These are phyloP conservation scores for Caenorhabditis doughertyi DNA, from an alignment of 2,888 invertebrate species.

Conservation along the genomic window DNA sequence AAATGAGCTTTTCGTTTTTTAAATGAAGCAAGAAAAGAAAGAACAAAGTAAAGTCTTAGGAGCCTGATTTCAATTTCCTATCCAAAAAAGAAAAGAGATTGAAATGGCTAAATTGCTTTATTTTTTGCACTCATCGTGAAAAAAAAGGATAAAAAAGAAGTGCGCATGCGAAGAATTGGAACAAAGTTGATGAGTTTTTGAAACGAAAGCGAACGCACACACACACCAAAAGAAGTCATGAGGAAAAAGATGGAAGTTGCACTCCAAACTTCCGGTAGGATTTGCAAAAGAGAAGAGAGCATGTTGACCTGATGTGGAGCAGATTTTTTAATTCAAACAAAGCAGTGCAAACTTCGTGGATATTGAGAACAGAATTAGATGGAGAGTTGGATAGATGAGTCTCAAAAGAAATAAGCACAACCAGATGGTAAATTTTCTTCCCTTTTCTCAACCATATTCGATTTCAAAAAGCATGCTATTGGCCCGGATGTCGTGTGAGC, in stretches of 20 bases:
- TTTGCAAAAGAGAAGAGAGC: slow-evolving; percentile 28
- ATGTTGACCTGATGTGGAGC: slow-evolving; percentile 14
- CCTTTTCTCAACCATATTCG: slow-evolving; percentile 64
- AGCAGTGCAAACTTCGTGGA: slow-evolving; percentile 47
- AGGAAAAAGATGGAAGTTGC: neutral
- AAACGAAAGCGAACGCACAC: slow-evolving; percentile 7
- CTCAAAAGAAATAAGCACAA: slow-evolving; percentile 24
- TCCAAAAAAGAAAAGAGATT: slow-evolving; percentile 6
- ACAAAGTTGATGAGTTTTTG: slow-evolving; percentile 10
- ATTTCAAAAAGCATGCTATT: slow-evolving; percentile 56
- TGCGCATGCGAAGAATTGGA: slow-evolving; percentile 1
- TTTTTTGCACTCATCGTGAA: slow-evolving; percentile 1
- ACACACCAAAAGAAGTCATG: slow-evolving; percentile 12
- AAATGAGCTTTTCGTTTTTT: neutral
- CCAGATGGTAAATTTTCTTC: slow-evolving; percentile 41
- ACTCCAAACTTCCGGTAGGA: slow-evolving; percentile 25
- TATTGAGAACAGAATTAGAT: slow-evolving; percentile 29
- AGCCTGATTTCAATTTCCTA: slow-evolving; percentile 23
- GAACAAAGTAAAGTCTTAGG: neutral
- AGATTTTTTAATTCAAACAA: slow-evolving; percentile 45
- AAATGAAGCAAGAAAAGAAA: no score
- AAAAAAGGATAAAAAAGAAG: neutral
- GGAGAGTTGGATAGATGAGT: neutral
- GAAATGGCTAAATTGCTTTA: neutral
- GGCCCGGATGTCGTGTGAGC: slow-evolving; percentile 52